Percentiles rank a stretch among this genome's conserved stretches.
Conservation (phyloP, 2,113 vertebrate species). For the Anthoscopus minutus region DNA sequence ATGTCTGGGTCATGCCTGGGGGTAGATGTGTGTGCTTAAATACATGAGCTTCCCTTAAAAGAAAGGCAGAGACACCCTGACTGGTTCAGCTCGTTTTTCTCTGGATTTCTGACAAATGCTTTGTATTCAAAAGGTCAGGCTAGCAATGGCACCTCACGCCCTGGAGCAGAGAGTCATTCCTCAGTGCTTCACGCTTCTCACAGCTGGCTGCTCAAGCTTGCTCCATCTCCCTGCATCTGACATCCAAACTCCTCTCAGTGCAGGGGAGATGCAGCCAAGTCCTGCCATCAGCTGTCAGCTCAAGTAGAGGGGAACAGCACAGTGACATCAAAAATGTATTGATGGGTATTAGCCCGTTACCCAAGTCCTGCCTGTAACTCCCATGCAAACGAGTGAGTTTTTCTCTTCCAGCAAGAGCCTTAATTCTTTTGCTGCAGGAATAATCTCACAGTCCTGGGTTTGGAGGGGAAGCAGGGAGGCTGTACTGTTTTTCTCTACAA, state of each 20-base stretch:
- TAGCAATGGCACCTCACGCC: conserved; percentile 16
- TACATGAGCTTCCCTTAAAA: not conserved
- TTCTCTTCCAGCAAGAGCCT: not conserved
- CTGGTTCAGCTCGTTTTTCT: conserved; percentile 30
- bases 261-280: not conserved
- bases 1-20: not conserved
- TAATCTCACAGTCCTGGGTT: not conserved
- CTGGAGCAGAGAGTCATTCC: conserved; percentile 5
- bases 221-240: conserved; percentile 47
- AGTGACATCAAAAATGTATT: conserved; percentile 29
- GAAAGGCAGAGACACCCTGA: not conserved
- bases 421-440: not conserved
- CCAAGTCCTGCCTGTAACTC: conserved; percentile 44
- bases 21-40: conserved; percentile 4
- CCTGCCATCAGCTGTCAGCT: conserved; percentile 58
- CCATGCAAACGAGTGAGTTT: not conserved
- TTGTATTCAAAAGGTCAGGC: conserved; percentile 71
- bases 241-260: conserved; percentile 39
- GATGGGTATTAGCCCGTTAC: conserved; percentile 25
- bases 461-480: not conserved
- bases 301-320: conserved; percentile 28
- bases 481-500: not conserved
- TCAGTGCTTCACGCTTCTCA: conserved; percentile 39
- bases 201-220: conserved; percentile 61
- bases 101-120: conserved; percentile 66